These are phyloP conservation scores for Dascillus cervinus DNA, from an alignment of 2,888 invertebrate genomes.

Conservation along the genomic window DNA sequence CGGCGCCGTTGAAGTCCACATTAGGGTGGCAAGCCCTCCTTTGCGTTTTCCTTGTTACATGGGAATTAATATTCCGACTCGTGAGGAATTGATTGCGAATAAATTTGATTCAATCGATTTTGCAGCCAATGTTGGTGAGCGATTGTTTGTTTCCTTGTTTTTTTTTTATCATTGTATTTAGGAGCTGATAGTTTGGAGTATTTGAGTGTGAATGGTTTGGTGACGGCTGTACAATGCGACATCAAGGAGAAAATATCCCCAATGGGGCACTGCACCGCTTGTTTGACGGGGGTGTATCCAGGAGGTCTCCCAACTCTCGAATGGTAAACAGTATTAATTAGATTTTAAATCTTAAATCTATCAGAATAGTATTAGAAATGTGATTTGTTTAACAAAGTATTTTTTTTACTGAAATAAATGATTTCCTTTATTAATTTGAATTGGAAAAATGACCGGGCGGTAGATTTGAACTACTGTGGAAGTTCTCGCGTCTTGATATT, in stretches of 20 bases:
- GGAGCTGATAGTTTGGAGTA: constrained; percentile 91
- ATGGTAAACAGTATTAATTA: too few species aligned
- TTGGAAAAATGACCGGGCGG: too few species aligned
- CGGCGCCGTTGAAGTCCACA: constrained; percentile 94
- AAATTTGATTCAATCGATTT: constrained; percentile 68
- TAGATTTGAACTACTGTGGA: too few species aligned
- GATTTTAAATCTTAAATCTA: constrained; percentile 2
- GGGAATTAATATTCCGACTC: constrained; percentile 99
- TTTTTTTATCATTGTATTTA: constrained; percentile 30
- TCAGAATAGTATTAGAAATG: constrained; percentile 2
- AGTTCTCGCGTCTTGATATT: too few species aligned
- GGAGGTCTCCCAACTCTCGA: constrained; percentile 60
- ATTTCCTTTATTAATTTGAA: too few species aligned
- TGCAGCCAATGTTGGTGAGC: constrained; percentile 78
- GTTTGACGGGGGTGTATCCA: constrained; percentile 91
- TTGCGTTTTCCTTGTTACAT: constrained; percentile 93
- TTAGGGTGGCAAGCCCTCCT: constrained; percentile 95
- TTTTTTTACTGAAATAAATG: too few species aligned
- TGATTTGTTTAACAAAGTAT: too few species aligned
- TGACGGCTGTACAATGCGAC: constrained; percentile 74
- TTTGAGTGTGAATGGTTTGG: constrained; percentile 88
- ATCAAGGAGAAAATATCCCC: constrained; percentile 62
- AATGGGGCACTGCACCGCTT: constrained; percentile 91
- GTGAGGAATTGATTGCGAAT: constrained; percentile 93
- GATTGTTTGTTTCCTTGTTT: neutral